Evolutionary conservation across 1,140 invertebrate species (phyloP).

Genomic region (Lepidotrigona ventralis): DNA sequence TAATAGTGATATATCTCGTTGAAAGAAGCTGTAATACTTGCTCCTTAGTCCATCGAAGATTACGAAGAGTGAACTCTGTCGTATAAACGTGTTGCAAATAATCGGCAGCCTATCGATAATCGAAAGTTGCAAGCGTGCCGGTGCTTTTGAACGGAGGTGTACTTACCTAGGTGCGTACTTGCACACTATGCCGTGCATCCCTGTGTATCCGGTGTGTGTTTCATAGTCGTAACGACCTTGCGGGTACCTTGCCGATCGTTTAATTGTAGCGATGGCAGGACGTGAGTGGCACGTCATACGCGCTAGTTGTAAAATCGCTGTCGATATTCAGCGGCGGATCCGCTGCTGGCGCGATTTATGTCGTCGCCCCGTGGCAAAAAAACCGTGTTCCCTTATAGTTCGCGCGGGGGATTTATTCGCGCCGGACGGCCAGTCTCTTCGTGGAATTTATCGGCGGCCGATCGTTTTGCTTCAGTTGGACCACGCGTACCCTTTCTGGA

Average conservation of each 20-base stretch:
- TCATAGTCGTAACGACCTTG: constrained; percentile 52
- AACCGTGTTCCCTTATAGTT: constrained; percentile 37
- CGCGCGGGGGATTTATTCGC: constrained; percentile 38
- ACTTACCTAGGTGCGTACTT: neutral
- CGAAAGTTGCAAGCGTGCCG: neutral
- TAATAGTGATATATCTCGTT: too few species aligned
- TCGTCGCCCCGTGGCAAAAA: constrained; percentile 24
- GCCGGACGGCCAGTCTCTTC: constrained; percentile 26
- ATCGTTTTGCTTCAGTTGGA: constrained; percentile 15
- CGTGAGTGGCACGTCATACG: constrained; percentile 23
- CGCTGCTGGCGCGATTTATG: constrained; percentile 29
- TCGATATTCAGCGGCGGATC: constrained; percentile 19
- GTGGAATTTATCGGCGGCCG: constrained; percentile 32
- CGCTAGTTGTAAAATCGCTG: constrained; percentile 34
- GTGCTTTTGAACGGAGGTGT: neutral
- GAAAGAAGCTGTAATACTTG: too few species aligned
- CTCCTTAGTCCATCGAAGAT: too few species aligned
- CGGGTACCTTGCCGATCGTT: constrained; percentile 39
- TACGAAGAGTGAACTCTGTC: too few species aligned
- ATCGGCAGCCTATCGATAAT: neutral
- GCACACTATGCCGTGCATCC: neutral
- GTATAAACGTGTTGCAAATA: neutral
- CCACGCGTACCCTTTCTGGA: constrained; percentile 17
- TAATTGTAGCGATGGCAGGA: constrained; percentile 32
- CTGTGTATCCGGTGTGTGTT: constrained; percentile 48